phyloP scores from a whole-genome alignment of 2,113 vertebrate species.

The Telmatochromis sp. region DNA sequence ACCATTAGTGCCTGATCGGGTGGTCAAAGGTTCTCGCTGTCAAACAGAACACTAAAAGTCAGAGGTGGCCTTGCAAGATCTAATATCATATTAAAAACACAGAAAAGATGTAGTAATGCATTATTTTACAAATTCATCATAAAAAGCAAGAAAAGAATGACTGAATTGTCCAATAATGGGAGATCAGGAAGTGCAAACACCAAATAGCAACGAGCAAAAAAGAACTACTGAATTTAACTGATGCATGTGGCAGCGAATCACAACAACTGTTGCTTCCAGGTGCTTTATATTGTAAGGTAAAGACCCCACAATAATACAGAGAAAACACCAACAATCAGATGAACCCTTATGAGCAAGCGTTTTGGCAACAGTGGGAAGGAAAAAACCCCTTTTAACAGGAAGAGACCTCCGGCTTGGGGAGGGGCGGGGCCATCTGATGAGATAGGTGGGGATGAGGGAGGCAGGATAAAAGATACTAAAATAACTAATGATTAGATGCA shows the following conservation, averaged over 20 bases:
- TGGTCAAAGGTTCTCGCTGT: constrained; percentile 29
- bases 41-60: neutral
- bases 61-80: neutral
- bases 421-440: accelerated
- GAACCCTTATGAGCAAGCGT: accelerated
- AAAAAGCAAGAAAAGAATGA: neutral
- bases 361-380: neutral
- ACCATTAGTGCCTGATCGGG: constrained; percentile 19
- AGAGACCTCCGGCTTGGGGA: accelerated
- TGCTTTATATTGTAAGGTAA: neutral
- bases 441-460: neutral
- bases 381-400: accelerated
- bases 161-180: neutral
- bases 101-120: neutral
- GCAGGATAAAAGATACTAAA: neutral
- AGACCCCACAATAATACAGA: neutral
- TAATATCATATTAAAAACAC: neutral
- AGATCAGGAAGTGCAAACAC: neutral
- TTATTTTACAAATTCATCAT: neutral
- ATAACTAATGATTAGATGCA: neutral
- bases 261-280: neutral
- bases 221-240: neutral
- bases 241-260: neutral
- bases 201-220: neutral
- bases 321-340: neutral